Base-by-base conservation (phyloP, 2,888 invertebrate genomes). In the Epirrhoe alternata region DNA sequence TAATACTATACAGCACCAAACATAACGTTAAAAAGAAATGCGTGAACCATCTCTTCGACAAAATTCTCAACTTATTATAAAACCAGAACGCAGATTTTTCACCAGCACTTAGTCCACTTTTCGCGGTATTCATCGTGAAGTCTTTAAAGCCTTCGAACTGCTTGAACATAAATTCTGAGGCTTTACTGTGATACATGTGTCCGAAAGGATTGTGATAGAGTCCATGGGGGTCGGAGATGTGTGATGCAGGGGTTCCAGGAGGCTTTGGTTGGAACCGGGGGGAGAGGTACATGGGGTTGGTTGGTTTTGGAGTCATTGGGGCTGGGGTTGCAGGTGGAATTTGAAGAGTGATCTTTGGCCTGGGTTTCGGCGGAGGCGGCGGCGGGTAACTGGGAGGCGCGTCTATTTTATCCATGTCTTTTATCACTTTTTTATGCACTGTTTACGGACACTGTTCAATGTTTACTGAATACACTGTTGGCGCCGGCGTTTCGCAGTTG, bases 21-120 rank as follows among this genome's bases (percentile, higher is more conserved):
- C 98, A 95, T 75, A 97, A 83, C 77, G 97, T 95, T 78, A 98
- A 94, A 86, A 97, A 97, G 69, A 97, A 95, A 88, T 98, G 98
- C 47, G 98, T 98, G 83, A 98, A 97, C 97, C 98, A 98, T 81
- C 95, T 95, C 79, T 95, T 95, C 1, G 97, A 97, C 92, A 96
- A 95, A 62, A 95, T 90, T 80, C 96, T 95, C 70, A 97, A 93
- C 91, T 96, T 97, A 72, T 96, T 95, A 83, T 97, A 97, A 69
- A 97, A 88, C 95, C 96, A 97, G 76, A 96, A 96, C 0, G 97
- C 97, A 67, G 95, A 94, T 84, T 97, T 97, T 86, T 97, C 97
- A 67, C 97, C 97, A 45, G 96, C 95, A 86, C 97, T 97, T 72
- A 97, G 88, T 30, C 97, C 97, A 63, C 96, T 95, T 80, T 97